Evolutionary conservation across 2,797 vertebrate genomes (phyloP).

Genomic region (Takifugu rubripes): DNA sequence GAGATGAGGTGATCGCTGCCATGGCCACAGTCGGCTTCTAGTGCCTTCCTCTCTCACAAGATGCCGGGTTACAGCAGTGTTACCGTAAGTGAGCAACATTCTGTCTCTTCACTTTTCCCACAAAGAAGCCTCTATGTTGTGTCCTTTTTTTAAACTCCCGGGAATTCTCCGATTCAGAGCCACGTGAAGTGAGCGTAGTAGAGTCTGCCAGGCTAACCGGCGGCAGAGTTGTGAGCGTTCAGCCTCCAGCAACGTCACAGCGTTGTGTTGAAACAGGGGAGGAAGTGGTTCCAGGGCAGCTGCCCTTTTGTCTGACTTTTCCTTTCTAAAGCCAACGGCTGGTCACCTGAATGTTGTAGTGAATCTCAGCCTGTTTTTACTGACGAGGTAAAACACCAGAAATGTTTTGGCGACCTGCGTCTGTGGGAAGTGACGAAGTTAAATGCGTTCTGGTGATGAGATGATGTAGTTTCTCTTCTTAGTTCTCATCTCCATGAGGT

Average conservation of each 20-base stretch:
- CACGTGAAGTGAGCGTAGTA: background rate
- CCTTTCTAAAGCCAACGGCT: background rate
- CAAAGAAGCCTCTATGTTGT: background rate
- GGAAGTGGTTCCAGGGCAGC: slow-evolving; percentile 20
- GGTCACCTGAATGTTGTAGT: background rate
- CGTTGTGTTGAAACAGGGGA: slow-evolving; percentile 9
- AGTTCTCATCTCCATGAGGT: too few relatives aligned
- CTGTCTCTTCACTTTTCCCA: slow-evolving; percentile 16
- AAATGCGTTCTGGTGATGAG: too few relatives aligned
- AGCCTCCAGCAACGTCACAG: slow-evolving; percentile 2
- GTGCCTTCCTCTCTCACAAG: slow-evolving; percentile 5
- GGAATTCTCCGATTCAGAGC: background rate
- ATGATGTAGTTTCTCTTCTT: too few relatives aligned
- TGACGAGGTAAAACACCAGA: background rate
- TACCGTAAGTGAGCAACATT: slow-evolving; percentile 54
- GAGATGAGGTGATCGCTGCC: slow-evolving; percentile 34
- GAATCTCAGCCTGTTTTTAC: slow-evolving; percentile 8
- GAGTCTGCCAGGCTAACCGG: background rate
- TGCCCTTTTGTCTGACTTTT: background rate
- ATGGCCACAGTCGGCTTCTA: slow-evolving; percentile 20
- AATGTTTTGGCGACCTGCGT: too few relatives aligned
- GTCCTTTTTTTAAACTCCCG: slow-evolving; percentile 3
- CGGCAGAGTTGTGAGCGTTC: background rate
- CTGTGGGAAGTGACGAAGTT: too few relatives aligned
- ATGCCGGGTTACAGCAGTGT: slow-evolving; percentile 60